These are phyloP conservation scores for Zygothrica quintamaculata DNA, from an alignment of 2,888 invertebrate genomes.

Conservation along the genomic window DNA sequence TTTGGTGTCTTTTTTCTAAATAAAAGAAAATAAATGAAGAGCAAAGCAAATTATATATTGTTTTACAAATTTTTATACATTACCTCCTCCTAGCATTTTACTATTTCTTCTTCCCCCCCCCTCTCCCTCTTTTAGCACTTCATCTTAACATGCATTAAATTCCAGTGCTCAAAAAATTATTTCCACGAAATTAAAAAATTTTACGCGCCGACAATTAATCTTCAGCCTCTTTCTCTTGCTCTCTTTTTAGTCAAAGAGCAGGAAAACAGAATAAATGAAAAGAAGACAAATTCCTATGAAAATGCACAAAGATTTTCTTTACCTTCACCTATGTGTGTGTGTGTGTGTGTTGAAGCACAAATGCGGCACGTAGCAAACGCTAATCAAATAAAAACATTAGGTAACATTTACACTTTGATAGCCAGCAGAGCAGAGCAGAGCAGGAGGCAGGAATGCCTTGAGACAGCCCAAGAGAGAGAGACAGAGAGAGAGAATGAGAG, in stretches of 20 bases:
- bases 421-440: constrained; percentile 19
- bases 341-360: constrained; percentile 50
- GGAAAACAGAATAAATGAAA: constrained; percentile 37
- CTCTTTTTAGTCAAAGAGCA: too few species aligned
- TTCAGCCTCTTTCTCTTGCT: too few species aligned
- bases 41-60: too few species aligned
- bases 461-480: neutral
- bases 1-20: too few species aligned
- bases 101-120: too few species aligned
- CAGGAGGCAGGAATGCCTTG: constrained; percentile 10
- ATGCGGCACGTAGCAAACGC: constrained; percentile 75
- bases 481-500: neutral
- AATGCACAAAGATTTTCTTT: constrained; percentile 68
- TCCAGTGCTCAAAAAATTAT: constrained; percentile 65
- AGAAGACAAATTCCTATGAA: constrained; percentile 60
- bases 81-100: too few species aligned
- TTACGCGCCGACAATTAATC: constrained; percentile 80
- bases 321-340: constrained; percentile 11
- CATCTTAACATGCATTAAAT: constrained; percentile 59
- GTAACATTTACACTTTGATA: constrained; percentile 76
- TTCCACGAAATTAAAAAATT: constrained; percentile 81
- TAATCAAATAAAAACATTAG: constrained; percentile 81
- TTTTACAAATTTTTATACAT: too few species aligned
- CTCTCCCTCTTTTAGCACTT: constrained; percentile 2
- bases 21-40: too few species aligned